Percentiles rank a stretch among this genome's conserved stretches.
These are phyloP conservation scores for Scortum barcoo DNA, from an alignment of 2,113 vertebrate genomes.

Conservation along the genomic window DNA sequence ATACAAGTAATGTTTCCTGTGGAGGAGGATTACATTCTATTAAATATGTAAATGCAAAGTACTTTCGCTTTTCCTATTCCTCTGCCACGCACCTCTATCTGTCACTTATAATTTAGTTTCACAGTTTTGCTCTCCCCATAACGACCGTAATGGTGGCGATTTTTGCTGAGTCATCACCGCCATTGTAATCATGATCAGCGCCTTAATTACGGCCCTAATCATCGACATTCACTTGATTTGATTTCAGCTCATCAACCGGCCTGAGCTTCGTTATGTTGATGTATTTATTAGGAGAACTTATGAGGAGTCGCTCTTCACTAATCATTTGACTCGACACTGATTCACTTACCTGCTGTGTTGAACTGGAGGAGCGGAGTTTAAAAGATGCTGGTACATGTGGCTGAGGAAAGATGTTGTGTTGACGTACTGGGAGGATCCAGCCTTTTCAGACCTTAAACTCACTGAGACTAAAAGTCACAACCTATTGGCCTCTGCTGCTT, in stretches of 20 bases:
- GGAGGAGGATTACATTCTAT: conserved; percentile 18
- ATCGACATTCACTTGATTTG: conserved; percentile 36
- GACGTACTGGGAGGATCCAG: too few species aligned
- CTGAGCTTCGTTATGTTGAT: neutral
- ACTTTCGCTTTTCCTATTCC: conserved; percentile 29
- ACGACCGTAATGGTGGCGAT: conserved; percentile 12
- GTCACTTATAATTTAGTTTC: conserved; percentile 34
- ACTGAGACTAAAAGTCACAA: too few species aligned
- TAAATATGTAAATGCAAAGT: conserved; percentile 31
- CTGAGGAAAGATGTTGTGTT: too few species aligned
- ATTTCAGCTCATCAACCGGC: conserved; percentile 28
- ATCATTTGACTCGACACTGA: conserved; percentile 24
- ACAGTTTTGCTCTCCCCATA: conserved; percentile 24
- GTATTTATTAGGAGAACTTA: conserved; percentile 15
- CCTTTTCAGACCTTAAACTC: too few species aligned
- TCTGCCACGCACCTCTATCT: neutral
- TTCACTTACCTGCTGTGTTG: neutral
- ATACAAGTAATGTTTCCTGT: conserved; percentile 7
- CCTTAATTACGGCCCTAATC: neutral
- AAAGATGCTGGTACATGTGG: too few species aligned
- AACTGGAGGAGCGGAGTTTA: too few species aligned
- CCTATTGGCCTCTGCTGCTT: too few species aligned
- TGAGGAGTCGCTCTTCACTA: conserved; percentile 19
- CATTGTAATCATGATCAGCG: conserved; percentile 19
- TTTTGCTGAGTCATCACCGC: conserved; percentile 23